Conservation (phyloP, 2,797 vertebrate species). For the Gymnopithys bicolor region DNA sequence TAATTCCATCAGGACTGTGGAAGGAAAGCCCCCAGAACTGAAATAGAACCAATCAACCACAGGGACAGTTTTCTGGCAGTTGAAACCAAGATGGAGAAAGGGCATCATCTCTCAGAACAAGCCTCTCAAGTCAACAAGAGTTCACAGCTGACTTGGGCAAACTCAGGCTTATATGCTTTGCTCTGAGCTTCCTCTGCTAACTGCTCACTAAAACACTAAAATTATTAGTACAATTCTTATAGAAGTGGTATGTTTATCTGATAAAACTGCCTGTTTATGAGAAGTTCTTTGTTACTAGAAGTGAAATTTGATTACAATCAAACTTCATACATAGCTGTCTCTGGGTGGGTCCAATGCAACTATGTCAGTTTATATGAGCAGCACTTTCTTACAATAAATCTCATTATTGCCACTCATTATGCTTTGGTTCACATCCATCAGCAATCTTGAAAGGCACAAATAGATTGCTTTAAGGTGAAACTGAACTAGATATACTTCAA, state of each 20-base stretch:
- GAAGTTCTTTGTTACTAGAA: not conserved
- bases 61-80: not conserved
- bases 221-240: not conserved
- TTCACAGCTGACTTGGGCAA: not conserved
- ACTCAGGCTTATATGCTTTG: not conserved
- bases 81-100: not conserved
- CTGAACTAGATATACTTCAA: not conserved
- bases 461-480: not conserved
- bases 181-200: not conserved
- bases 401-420: not conserved
- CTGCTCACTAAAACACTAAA: not conserved
- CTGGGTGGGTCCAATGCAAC: rapidly evolving
- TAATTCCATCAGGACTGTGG: not conserved
- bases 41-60: not conserved
- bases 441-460: not conserved
- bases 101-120: not conserved
- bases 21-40: not conserved
- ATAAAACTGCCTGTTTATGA: not conserved
- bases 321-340: rapidly evolving
- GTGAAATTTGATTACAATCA: not conserved
- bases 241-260: not conserved
- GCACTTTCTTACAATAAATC: not conserved
- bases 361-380: not conserved
- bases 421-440: not conserved
- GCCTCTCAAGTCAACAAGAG: not conserved